Percentiles rank a stretch among this genome's conserved stretches.
Conservation (phyloP, 1,140 invertebrate species). For the Neelides sp. region DNA sequence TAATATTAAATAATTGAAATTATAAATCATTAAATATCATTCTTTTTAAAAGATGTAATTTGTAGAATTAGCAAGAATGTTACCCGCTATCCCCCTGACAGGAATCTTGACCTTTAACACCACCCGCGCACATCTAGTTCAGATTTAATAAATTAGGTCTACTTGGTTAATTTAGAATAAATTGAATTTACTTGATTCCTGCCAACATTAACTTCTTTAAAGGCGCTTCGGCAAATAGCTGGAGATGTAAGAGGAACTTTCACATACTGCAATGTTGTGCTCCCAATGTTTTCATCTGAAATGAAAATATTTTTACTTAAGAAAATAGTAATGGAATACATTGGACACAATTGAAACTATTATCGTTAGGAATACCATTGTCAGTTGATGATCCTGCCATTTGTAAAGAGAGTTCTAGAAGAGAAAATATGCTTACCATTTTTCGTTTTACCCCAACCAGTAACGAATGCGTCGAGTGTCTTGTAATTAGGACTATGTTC, state of each 20-base stretch:
- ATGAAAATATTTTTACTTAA: not conserved
- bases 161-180: not conserved
- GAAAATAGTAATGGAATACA: not conserved
- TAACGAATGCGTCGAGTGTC: constrained; percentile 7
- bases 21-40: too few species aligned
- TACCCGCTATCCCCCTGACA: constrained; percentile 18
- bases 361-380: not conserved
- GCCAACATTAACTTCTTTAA: constrained; percentile 4
- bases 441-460: constrained; percentile 25
- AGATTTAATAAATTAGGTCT: not conserved
- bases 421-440: constrained; percentile 11
- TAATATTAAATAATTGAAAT: too few species aligned
- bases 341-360: not conserved
- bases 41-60: not conserved
- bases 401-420: too few species aligned
- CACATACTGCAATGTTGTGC: constrained; percentile 13
- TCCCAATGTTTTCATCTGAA: constrained; percentile 12
- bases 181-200: constrained; percentile 3
- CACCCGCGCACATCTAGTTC: constrained; percentile 23
- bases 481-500: constrained; percentile 1
- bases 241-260: constrained; percentile 14
- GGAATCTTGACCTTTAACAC: constrained; percentile 12
- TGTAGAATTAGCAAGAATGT: not conserved
- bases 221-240: constrained; percentile 10
- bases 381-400: constrained; percentile 1